phyloP scores from a whole-genome alignment of 1,140 invertebrate genomes.

The Halyomorpha halys region DNA sequence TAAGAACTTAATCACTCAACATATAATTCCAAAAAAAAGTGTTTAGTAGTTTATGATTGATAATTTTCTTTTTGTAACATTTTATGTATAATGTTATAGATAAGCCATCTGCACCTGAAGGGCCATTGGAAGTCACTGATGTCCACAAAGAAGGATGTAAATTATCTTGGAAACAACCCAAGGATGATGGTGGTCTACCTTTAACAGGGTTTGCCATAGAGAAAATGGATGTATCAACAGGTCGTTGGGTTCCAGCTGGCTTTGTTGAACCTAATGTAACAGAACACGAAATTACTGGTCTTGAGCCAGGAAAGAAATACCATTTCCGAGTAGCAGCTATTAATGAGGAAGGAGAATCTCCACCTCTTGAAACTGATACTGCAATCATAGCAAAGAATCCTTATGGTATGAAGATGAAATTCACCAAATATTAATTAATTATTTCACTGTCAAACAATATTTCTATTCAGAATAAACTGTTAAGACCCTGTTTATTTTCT shows the following conservation, averaged over 20 bases:
- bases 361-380: slow-evolving; percentile 78
- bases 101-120: slow-evolving; percentile 88
- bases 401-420: slow-evolving; percentile 49
- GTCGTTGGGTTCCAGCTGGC: slow-evolving; percentile 78
- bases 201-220: slow-evolving; percentile 83
- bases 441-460: too few relatives aligned
- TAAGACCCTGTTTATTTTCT: too few relatives aligned
- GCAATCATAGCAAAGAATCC: slow-evolving; percentile 91
- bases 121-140: slow-evolving; percentile 82
- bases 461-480: too few relatives aligned
- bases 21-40: too few relatives aligned
- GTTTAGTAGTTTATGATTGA: too few relatives aligned
- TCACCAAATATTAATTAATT: too few relatives aligned
- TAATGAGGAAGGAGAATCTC: slow-evolving; percentile 92
- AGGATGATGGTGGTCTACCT: slow-evolving; percentile 89
- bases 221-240: slow-evolving; percentile 79
- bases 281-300: slow-evolving; percentile 72
- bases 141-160: slow-evolving; percentile 92
- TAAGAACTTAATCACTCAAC: too few relatives aligned
- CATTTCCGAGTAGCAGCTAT: slow-evolving; percentile 90
- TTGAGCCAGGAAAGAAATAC: slow-evolving; percentile 87
- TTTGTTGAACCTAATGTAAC: slow-evolving; percentile 79
- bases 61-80: too few relatives aligned
- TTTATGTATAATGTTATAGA: slow-evolving; percentile 43
- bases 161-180: slow-evolving; percentile 88